A percentile compares a stretch with the other conserved stretches of the same genome.
Conservation (phyloP, 1,140 invertebrate species). For the Leptinotarsa texana region DNA sequence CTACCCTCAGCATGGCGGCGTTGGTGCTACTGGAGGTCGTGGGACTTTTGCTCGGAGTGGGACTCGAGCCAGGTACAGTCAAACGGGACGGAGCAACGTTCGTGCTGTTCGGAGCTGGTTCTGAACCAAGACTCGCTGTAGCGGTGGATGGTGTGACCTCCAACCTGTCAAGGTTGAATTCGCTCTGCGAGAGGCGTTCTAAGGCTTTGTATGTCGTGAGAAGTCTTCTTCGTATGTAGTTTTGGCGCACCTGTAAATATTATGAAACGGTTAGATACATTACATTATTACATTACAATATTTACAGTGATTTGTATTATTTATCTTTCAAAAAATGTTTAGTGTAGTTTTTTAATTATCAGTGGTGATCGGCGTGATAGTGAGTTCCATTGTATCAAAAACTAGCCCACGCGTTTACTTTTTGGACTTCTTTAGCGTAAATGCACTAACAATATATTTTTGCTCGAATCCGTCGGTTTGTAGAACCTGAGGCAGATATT, state of each 20-base stretch:
- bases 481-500: too few species aligned
- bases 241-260: conserved; percentile 66
- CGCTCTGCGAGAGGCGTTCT: conserved; percentile 78
- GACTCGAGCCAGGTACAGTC: conserved; percentile 59
- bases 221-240: conserved; percentile 73
- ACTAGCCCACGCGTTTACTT: too few species aligned
- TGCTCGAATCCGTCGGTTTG: too few species aligned
- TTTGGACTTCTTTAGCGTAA: too few species aligned
- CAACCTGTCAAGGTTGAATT: conserved; percentile 77
- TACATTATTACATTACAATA: too few species aligned
- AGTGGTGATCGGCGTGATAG: not conserved
- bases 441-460: too few species aligned
- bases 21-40: conserved; percentile 49
- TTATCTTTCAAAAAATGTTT: not conserved
- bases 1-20: conserved; percentile 52
- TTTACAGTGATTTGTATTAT: not conserved
- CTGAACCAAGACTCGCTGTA: conserved; percentile 54
- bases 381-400: not conserved
- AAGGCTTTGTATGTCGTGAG: conserved; percentile 80
- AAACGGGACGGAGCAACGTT: conserved; percentile 57
- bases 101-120: conserved; percentile 22
- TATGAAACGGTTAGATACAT: not conserved
- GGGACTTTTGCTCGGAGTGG: conserved; percentile 49
- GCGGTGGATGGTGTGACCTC: conserved; percentile 64
- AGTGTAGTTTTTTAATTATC: not conserved